phyloP scores from a whole-genome alignment of 2,888 invertebrate genomes.

The Napeogenes inachia region DNA sequence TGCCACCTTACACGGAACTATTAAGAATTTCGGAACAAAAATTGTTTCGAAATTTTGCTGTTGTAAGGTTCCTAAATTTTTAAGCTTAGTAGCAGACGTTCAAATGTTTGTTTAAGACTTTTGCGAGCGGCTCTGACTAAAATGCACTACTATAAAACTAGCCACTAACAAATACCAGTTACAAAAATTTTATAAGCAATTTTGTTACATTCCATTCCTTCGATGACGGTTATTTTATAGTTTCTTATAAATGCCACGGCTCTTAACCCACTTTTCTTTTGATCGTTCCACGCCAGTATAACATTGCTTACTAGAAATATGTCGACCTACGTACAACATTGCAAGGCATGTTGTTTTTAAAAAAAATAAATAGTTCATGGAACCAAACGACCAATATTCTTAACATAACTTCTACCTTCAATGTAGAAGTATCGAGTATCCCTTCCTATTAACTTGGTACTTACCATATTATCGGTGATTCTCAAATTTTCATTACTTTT shows the following conservation, averaged over 20 bases:
- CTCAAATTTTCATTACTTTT: conserved; percentile 62
- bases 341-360: not conserved
- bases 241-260: conserved; percentile 41
- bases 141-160: not conserved
- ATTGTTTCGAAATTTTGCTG: not conserved
- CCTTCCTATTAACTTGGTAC: conserved; percentile 29
- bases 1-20: conserved; percentile 4
- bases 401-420: no score
- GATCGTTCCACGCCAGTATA: conserved; percentile 25
- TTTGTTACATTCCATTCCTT: conserved; percentile 19
- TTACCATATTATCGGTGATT: conserved; percentile 61
- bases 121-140: not conserved
- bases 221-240: conserved; percentile 35
- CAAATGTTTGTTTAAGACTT: no score
- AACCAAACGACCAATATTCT: not conserved
- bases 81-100: no score
- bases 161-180: not conserved
- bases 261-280: conserved; percentile 53
- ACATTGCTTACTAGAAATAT: conserved; percentile 23
- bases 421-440: no score
- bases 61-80: not conserved
- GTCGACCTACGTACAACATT: conserved; percentile 7
- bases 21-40: not conserved
- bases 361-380: not conserved
- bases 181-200: conserved; percentile 6